Conservation (phyloP, 1,140 invertebrate genomes). For the Littorina saxatilis region DNA sequence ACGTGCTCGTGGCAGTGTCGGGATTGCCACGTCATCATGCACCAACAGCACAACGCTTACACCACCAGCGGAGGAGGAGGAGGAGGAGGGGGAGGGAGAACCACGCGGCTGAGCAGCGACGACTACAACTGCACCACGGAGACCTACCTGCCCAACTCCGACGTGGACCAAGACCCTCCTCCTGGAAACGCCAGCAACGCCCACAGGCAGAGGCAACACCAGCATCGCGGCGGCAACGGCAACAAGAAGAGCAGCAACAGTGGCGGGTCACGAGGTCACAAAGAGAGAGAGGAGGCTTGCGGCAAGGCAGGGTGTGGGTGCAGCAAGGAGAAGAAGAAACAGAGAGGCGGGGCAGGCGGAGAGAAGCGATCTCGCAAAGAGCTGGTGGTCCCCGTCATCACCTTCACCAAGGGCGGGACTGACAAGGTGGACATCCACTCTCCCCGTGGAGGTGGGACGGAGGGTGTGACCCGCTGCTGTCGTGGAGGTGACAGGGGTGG, state of each 20-base stretch:
- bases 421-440: constrained; percentile 30
- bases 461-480: too few species aligned
- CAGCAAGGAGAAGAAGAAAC: not conserved
- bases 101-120: not conserved
- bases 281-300: not conserved
- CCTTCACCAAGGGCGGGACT: constrained; percentile 19
- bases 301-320: constrained; percentile 15
- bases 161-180: not conserved
- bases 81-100: not conserved
- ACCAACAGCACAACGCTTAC: not conserved
- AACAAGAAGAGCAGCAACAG: not conserved
- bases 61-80: not conserved
- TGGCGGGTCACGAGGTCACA: not conserved
- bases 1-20: constrained; percentile 20
- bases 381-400: constrained; percentile 14
- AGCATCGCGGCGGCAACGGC: not conserved
- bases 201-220: not conserved
- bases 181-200: not conserved
- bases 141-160: constrained; percentile 29
- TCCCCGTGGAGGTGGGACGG: not conserved
- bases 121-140: constrained; percentile 33
- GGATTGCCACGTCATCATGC: constrained; percentile 25
- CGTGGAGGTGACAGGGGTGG: not conserved
- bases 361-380: not conserved
- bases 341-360: not conserved